Percentiles rank a stretch among this genome's conserved stretches.
Conservation (phyloP, 92 coral and sea anemone genomes). For the Hydrozoanthus gracilis region DNA sequence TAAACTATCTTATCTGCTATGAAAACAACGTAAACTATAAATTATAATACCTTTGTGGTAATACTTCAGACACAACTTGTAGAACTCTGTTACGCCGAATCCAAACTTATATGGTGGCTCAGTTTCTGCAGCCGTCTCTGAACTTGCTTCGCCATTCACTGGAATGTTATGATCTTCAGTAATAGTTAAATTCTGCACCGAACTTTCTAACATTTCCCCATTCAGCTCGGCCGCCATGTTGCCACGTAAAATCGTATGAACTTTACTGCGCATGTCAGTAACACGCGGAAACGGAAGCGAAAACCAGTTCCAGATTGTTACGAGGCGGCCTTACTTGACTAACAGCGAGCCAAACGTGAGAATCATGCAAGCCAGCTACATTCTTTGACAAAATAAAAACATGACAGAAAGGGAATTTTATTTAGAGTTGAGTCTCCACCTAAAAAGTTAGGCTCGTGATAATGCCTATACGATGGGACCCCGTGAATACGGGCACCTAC, state of each 20-base stretch:
- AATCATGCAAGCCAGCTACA: too few relatives aligned
- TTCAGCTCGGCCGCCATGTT: constrained; percentile 89
- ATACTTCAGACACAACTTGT: constrained; percentile 87
- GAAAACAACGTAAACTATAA: background rate
- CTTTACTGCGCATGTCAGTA: constrained; percentile 34
- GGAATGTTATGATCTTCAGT: constrained; percentile 80
- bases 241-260: constrained; percentile 65
- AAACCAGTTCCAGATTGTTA: too few relatives aligned
- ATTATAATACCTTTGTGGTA: constrained; percentile 86
- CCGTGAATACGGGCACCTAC: too few relatives aligned
- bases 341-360: too few relatives aligned
- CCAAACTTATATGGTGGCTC: constrained; percentile 85
- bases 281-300: background rate
- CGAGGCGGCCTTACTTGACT: too few relatives aligned
- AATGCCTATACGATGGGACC: too few relatives aligned
- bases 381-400: too few relatives aligned
- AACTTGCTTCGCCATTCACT: constrained; percentile 36
- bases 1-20: background rate
- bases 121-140: constrained; percentile 46
- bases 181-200: constrained; percentile 89
- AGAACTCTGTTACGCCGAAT: constrained; percentile 83
- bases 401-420: too few relatives aligned
- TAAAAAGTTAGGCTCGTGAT: too few relatives aligned
- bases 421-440: too few relatives aligned
- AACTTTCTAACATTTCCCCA: constrained; percentile 55